These are phyloP conservation scores for Radopholus similis DNA, from an alignment of 1,140 invertebrate species.

Conservation along the genomic window DNA sequence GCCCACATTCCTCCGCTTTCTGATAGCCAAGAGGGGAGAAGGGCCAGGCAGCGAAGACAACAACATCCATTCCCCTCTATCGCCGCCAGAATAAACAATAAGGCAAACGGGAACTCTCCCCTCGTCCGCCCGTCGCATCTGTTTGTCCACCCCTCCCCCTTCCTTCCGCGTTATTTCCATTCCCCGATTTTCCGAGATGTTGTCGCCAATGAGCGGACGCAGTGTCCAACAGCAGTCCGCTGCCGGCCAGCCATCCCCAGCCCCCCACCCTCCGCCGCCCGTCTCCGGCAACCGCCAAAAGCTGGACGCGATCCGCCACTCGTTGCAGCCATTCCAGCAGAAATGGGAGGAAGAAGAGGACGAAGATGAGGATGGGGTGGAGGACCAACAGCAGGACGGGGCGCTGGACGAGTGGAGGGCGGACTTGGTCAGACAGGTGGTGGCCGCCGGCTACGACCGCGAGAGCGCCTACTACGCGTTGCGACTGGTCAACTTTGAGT, in stretches of 20 bases:
- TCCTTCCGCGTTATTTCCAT: not conserved
- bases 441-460: slow-evolving; percentile 8
- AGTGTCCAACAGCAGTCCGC: not conserved
- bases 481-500: slow-evolving; percentile 48
- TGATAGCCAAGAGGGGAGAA: too few species aligned
- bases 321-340: not conserved
- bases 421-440: slow-evolving; percentile 4
- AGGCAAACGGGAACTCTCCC: not conserved
- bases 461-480: slow-evolving; percentile 51
- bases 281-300: not conserved
- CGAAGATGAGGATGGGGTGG: not conserved
- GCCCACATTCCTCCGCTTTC: too few species aligned
- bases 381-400: not conserved
- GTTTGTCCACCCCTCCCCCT: not conserved
- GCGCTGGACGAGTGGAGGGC: not conserved
- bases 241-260: not conserved
- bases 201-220: too few species aligned
- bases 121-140: too few species aligned
- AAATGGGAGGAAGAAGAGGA: not conserved
- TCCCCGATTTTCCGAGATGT: not conserved
- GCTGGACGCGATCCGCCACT: not conserved
- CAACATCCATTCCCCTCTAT: too few species aligned
- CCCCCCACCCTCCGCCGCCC: not conserved
- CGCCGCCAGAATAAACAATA: too few species aligned
- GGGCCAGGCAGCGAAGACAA: too few species aligned